Base-by-base conservation (phyloP, 1,140 invertebrate genomes). In the Brachionus rotundiformis region DNA sequence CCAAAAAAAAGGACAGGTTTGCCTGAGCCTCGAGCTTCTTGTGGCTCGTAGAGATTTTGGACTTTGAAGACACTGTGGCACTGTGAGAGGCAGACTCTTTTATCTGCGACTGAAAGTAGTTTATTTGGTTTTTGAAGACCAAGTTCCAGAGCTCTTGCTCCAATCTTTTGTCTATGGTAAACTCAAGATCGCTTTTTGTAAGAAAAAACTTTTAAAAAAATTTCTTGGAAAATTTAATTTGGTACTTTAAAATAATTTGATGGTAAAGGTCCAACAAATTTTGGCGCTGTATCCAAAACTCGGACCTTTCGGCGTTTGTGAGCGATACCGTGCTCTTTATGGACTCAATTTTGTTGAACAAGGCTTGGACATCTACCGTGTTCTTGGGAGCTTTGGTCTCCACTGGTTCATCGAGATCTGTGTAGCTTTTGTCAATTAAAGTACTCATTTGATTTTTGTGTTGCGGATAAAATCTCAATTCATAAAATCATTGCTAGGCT, bases 131-230 rank as follows among this genome's bases (percentile, higher is more conserved):
- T 54, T 81, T 81, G 31, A 81, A 81, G 3, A 81, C 54, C 19
- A 81, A 47, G 25, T 63, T 81, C 79, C 79, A 81, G 13, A 81
- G 25, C 2, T 81, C 79, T 41, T 81, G 79, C 33, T 81, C 79
- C 0, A 81, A 1, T 49, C 63, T 63, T 36, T 81, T 81, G 25
- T 81, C 79, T 19, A 81, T 41, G 3, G 79, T 63, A 31, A 65
- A 81, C 23, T 68, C 63, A 16, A 81, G 19, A 39, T 81, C 79
- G 11, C 54, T 63, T 1, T n/a, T n/a, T n/a, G n/a, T n/a, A 63
- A 59, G 10, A 39, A 19, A 33, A 25, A 59, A 23, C 27, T 23
- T 41, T 27, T 33, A 73, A 33, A 73, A 36, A 36, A 36, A 36
- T 44, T 33, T 36, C 8, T 68, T 31, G n/a, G n/a, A n/a, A n/a